phyloP scores from a whole-genome alignment of 1,140 invertebrate genomes.

The Belonocnema kinseyi region DNA sequence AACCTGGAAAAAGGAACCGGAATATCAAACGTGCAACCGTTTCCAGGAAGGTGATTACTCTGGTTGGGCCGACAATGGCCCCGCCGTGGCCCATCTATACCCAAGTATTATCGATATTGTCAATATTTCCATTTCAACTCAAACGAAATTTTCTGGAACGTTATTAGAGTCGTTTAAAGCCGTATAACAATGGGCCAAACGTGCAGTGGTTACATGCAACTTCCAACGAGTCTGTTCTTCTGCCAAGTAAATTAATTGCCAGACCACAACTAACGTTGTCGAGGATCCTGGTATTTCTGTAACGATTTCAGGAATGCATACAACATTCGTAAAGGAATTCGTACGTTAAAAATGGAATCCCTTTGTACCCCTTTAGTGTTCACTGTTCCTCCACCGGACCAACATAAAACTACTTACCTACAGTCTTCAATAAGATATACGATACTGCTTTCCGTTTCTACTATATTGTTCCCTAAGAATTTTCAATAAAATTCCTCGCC shows the following conservation, averaged over 20 bases:
- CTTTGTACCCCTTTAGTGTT: conserved; percentile 5
- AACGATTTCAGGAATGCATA: conserved; percentile 5
- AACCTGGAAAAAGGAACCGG: conserved; percentile 23
- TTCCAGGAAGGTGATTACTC: too few relatives aligned
- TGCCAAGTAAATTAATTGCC: conserved; percentile 9
- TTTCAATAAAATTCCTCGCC: neutral
- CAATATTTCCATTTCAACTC: too few relatives aligned
- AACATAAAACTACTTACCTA: conserved; percentile 5
- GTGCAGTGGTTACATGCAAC: neutral
- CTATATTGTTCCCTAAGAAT: conserved; percentile 7
- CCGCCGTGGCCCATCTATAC: too few relatives aligned
- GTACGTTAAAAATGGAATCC: conserved; percentile 16
- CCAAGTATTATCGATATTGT: too few relatives aligned
- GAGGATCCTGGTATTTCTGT: neutral
- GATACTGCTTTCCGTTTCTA: conserved; percentile 1
- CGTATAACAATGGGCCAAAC: neutral
- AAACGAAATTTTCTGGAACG: too few relatives aligned
- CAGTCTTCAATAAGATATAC: conserved; percentile 7
- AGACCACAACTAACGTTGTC: conserved; percentile 3
- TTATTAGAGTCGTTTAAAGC: neutral
- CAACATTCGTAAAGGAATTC: conserved; percentile 19
- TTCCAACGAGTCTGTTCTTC: conserved; percentile 5
- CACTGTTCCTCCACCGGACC: neutral
- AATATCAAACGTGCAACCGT: too few relatives aligned
- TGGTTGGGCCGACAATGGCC: too few relatives aligned